Evolutionary conservation across 2,797 vertebrate species (phyloP), one percentile per base, ranked within the genome.

Genomic region (Argya squamiceps): DNA sequence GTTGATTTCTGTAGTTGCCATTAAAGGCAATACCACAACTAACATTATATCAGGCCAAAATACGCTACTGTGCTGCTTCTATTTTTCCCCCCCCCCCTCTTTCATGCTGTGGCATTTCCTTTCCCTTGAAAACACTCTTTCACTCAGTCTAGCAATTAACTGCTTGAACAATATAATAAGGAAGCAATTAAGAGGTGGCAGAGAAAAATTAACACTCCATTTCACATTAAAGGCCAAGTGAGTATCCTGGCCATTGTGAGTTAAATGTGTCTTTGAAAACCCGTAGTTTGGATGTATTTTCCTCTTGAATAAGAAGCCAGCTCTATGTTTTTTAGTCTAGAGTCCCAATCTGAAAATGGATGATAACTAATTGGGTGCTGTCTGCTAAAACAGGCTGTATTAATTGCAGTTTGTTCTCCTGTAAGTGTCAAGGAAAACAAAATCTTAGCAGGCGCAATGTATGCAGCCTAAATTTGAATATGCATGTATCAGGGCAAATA

Each of bases 141-240:
- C 98, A 98, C 97, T 98, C 97, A 97, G 97, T 98, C 97, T 98
- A 98, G 98, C 98, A 98, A 98, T 98, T 98, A 98, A 98, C 98
- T 98, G 98, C 98, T 98, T 98, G 98, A 98, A 98, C 97, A 98
- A 97, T 98, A 98, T 98, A 98, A 98, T 98, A 98, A 98, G 98
- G 98, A 98, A 98, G 98, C 98, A 98, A 98, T 98, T 98, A 98
- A 98, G 98, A 98, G 98, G 98, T 98, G 98, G 98, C 98, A 98
- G 98, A 98, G 98, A 98, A 98, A 98, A 98, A 98, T 98, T 98
- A 98, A 98, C 98, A 98, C 98, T 98, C 98, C 97, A 97, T 98
- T 98, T 98, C 98, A 98, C 98, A 98, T 98, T 98, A 98, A 98
- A 98, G 98, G 98, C 98, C 98, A 98, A 98, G 98, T 97, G 98